Base-by-base conservation (phyloP, 2,888 invertebrate species). In the Choreutis nemorana region DNA sequence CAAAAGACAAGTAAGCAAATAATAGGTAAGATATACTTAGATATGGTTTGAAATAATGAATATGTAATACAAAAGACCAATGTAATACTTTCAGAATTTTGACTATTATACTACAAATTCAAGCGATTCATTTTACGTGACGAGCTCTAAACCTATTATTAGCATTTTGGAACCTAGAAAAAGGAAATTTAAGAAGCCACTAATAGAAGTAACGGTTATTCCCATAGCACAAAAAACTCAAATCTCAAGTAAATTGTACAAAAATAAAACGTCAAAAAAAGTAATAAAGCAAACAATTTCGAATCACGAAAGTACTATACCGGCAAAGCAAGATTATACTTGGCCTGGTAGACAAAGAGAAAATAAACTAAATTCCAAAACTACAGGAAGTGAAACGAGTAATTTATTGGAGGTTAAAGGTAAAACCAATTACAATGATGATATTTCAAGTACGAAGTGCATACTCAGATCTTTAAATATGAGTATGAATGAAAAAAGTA, bases 191-290 rank as follows among this genome's bases (percentile, higher is more conserved):
- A 28, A 44, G 3, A 60, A 52, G 35, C 66, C 62, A 2, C 29
- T 61, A 1, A 62, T 70, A 27, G 52, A 58, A 52, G 58, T 70
- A 2, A 68, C 60, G 3, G 54, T 71, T 0, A 56, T 59, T 37
- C 65, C 67, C 5, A 61, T 55, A 42, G 31, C 35, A 13, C 37
- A 41, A 8, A 42, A 48, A 28, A 41, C 45, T 23, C 43, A 49
- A 29, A 44, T 44, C 2, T 37, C 44, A 3, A 6, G 8, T 18
- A 11, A n/a, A n/a, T n/a, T n/a, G n/a, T n/a, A 23, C 11, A 23
- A 11, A 7, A 13, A 5, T 8, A 23, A 23, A 13, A 23, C 23
- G 2, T n/a, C n/a, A n/a, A n/a, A n/a, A n/a, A n/a, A n/a, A n/a
- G n/a, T n/a, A n/a, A n/a, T n/a, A n/a, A n/a, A n/a, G n/a, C n/a